These are phyloP conservation scores for Notodonta dromedarius DNA, from an alignment of 2,888 invertebrate genomes.

Conservation along the genomic window DNA sequence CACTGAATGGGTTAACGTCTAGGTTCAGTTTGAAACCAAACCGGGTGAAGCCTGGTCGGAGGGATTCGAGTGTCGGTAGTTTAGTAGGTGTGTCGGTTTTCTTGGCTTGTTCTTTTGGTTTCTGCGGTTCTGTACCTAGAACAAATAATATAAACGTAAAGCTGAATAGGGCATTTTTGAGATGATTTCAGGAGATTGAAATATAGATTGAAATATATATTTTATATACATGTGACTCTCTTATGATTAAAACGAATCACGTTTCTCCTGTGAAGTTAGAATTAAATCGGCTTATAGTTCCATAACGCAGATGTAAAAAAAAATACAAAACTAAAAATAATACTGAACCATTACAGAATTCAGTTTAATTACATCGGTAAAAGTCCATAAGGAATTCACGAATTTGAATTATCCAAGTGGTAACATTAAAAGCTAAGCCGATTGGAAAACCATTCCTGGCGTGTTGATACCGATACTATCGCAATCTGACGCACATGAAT, in stretches of 20 bases:
- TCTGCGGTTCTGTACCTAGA: conserved; percentile 39
- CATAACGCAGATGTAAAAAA: background rate
- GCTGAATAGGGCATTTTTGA: too few relatives aligned
- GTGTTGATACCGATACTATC: background rate
- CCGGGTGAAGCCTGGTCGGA: conserved; percentile 66
- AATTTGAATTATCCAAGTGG: background rate
- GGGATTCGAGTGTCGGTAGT: conserved; percentile 47
- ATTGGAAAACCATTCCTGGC: conserved; percentile 1
- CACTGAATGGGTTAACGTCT: conserved; percentile 69
- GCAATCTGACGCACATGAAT: background rate
- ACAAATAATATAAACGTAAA: background rate
- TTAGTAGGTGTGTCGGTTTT: conserved; percentile 46
- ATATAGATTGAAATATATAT: too few relatives aligned
- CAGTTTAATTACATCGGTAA: background rate
- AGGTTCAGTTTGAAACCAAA: conserved; percentile 80
- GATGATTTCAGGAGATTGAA: too few relatives aligned
- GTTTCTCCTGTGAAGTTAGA: too few relatives aligned
- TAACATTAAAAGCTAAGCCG: background rate
- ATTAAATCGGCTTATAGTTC: too few relatives aligned
- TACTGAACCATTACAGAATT: too few relatives aligned
- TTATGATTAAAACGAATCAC: too few relatives aligned
- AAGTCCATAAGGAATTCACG: background rate
- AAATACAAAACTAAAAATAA: background rate
- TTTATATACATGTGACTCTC: too few relatives aligned
- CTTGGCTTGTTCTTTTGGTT: conserved; percentile 29